These are phyloP conservation scores for Mercenaria mercenaria DNA, from an alignment of 1,140 invertebrate genomes.

Conservation along the genomic window DNA sequence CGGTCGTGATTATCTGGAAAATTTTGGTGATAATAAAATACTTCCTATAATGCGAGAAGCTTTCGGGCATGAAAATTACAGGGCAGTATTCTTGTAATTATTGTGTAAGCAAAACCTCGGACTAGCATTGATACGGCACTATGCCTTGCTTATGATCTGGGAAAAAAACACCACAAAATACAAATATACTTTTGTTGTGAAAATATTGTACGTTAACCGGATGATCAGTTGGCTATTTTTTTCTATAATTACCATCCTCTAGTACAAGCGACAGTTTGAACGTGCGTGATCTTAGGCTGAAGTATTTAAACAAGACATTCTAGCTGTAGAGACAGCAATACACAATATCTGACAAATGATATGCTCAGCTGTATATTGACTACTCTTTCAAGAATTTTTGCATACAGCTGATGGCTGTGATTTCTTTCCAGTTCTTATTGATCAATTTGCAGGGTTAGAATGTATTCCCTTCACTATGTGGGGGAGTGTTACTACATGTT, in stretches of 20 bases:
- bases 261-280: neutral
- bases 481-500: neutral
- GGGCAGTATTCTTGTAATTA: no score
- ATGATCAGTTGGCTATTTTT: no score
- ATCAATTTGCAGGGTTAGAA: neutral
- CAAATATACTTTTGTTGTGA: no score
- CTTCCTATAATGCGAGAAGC: no score
- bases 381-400: constrained; percentile 18
- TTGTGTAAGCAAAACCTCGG: no score
- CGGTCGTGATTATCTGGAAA: no score
- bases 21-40: no score
- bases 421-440: constrained; percentile 10
- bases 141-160: no score
- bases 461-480: neutral
- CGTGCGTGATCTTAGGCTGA: neutral
- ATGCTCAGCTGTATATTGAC: constrained; percentile 8
- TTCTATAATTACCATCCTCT: neutral
- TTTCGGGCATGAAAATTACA: no score
- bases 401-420: constrained; percentile 10
- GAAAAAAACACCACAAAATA: no score
- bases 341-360: neutral
- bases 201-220: no score
- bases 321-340: neutral
- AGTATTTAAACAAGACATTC: neutral
- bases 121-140: no score